phyloP scores from a whole-genome alignment of 2,888 invertebrate genomes.

The Caenorhabditis imperialis region DNA sequence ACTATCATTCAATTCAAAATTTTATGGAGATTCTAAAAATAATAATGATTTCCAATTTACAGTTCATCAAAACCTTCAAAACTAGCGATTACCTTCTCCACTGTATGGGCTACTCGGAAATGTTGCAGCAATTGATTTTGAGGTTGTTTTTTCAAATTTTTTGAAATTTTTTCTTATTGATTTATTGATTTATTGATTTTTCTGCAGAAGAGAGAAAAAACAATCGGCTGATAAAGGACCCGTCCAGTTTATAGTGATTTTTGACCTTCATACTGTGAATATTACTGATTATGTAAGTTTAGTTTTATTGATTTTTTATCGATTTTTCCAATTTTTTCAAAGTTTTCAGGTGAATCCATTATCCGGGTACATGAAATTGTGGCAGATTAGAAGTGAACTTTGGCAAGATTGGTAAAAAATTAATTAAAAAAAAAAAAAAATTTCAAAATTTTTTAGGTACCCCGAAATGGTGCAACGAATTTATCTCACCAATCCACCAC shows the following conservation, averaged over 20 bases:
- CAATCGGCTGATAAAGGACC: conserved; percentile 65
- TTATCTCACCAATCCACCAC: conserved; percentile 65
- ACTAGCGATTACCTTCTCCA: conserved; percentile 67
- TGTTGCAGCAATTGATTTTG: conserved; percentile 65
- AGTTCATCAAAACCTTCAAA: conserved; percentile 69
- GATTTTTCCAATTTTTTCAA: conserved; percentile 2
- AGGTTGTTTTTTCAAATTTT: conserved; percentile 51
- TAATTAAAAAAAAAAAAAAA: conserved; percentile 3
- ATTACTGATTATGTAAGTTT: conserved; percentile 63
- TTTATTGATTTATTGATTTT: background rate
- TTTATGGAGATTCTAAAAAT: too few species aligned
- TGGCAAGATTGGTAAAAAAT: conserved; percentile 67
- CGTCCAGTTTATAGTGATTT: conserved; percentile 67
- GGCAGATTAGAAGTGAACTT: conserved; percentile 66
- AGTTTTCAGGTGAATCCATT: conserved; percentile 64
- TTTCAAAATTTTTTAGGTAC: conserved; percentile 34
- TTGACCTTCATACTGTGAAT: conserved; percentile 64
- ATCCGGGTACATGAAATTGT: conserved; percentile 68
- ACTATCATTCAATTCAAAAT: too few species aligned
- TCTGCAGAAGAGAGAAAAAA: conserved; percentile 58
- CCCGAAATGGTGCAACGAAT: conserved; percentile 69
- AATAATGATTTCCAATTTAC: conserved; percentile 12
- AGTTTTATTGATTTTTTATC: background rate
- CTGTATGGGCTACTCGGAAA: conserved; percentile 69
- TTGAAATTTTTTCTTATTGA: background rate